A percentile compares a stretch with the other conserved stretches of the same genome.
Evolutionary conservation across 2,888 invertebrate genomes (phyloP).

Genomic region (Tenthredo livida): DNA sequence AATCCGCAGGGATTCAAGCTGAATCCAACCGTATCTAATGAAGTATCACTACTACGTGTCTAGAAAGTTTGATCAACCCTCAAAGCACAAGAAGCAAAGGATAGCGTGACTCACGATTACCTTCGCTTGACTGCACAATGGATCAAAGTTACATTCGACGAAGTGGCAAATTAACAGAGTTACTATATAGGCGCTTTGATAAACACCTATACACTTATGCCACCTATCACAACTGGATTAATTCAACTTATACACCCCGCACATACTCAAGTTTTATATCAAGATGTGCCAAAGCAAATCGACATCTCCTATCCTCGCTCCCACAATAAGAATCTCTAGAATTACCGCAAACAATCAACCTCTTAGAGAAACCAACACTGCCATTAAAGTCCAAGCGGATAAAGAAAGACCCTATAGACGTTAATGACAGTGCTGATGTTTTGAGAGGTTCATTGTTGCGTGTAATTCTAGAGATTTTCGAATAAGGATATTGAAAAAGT

Average conservation of each 20-base stretch:
- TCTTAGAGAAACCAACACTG: too few species aligned
- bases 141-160: conserved; percentile 34
- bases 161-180: conserved; percentile 24
- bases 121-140: conserved; percentile 11
- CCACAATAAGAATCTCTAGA: background rate
- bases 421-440: too few species aligned
- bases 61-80: conserved; percentile 46
- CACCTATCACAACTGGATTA: background rate
- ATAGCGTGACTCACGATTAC: conserved; percentile 10
- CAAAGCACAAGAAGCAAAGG: conserved; percentile 12
- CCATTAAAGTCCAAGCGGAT: too few species aligned
- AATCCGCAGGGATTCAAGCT: background rate
- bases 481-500: too few species aligned
- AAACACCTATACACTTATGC: background rate
- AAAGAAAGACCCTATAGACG: too few species aligned
- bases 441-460: too few species aligned
- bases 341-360: background rate
- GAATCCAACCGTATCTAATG: conserved; percentile 35
- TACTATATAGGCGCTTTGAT: background rate
- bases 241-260: background rate
- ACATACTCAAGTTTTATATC: background rate
- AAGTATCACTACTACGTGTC: conserved; percentile 42
- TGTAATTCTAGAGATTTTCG: too few species aligned
- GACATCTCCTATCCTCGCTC: background rate
- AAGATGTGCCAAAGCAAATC: background rate